phyloP scores from a whole-genome alignment of 2,888 invertebrate genomes.

The Polyommatus icarus region DNA sequence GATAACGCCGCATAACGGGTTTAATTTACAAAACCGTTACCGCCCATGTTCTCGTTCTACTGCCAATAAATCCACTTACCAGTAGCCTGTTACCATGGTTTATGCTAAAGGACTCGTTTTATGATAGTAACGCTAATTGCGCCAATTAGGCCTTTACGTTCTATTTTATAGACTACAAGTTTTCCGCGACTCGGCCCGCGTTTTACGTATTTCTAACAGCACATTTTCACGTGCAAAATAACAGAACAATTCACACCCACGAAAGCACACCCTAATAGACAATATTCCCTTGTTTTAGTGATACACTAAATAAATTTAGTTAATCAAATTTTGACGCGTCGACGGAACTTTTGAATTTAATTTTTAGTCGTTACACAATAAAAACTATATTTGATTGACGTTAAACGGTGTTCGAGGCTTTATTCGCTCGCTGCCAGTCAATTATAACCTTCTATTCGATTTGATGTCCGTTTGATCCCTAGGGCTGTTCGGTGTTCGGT shows the following conservation, averaged over 20 bases:
- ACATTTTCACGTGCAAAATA: not conserved
- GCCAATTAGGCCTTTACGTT: conserved; percentile 15
- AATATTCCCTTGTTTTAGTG: conserved; percentile 12
- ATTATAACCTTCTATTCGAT: conserved; percentile 77
- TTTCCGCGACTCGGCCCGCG: not conserved
- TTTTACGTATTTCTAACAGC: not conserved
- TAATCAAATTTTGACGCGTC: conserved; percentile 37
- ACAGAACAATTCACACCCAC: not conserved
- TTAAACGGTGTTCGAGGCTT: conserved; percentile 53
- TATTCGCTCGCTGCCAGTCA: conserved; percentile 65
- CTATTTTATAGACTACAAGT: not conserved
- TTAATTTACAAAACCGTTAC: conserved; percentile 63
- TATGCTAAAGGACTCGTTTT: conserved; percentile 38
- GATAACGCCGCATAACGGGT: conserved; percentile 53
- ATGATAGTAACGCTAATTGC: conserved; percentile 33
- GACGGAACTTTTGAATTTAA: conserved; percentile 38
- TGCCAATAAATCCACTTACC: conserved; percentile 60
- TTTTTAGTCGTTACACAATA: conserved; percentile 44
- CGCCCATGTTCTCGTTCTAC: conserved; percentile 51
- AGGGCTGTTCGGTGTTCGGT: conserved; percentile 65
- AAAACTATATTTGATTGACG: conserved; percentile 58
- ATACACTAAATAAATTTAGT: not conserved
- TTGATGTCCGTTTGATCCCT: conserved; percentile 71
- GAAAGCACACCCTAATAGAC: not conserved
- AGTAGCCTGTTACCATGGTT: conserved; percentile 50